A percentile compares a stretch with the other conserved stretches of the same genome.
Evolutionary conservation across 1,140 invertebrate genomes (phyloP).

Genomic region (Dermatophagoides farinae): DNA sequence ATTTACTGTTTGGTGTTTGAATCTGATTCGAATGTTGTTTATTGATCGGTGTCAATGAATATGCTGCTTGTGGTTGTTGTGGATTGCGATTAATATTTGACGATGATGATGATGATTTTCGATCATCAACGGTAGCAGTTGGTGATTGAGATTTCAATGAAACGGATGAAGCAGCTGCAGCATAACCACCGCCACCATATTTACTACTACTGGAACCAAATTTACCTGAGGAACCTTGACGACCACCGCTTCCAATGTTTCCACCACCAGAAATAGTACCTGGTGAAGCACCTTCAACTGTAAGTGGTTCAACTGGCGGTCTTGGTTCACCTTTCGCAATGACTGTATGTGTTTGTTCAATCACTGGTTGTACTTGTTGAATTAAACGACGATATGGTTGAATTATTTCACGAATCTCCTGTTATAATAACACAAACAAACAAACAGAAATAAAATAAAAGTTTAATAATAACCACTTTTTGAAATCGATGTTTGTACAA

Average conservation of each 20-base stretch:
- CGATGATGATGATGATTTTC: not conserved
- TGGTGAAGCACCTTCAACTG: not conserved
- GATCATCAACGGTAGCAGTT: not conserved
- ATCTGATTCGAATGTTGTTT: too few relatives aligned
- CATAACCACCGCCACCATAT: not conserved
- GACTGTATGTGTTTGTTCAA: constrained; percentile 11
- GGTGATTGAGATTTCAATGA: constrained; percentile 1
- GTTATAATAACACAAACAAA: too few relatives aligned
- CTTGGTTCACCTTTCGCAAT: constrained; percentile 12
- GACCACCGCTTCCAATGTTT: not conserved
- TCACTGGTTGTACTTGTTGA: constrained; percentile 11
- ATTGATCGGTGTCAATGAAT: too few relatives aligned
- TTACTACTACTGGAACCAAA: not conserved
- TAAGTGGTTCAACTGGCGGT: not conserved
- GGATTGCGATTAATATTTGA: not conserved
- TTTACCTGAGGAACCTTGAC: not conserved
- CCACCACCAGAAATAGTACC: not conserved
- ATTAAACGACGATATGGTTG: constrained; percentile 12
- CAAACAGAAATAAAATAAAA: too few relatives aligned
- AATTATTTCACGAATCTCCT: constrained; percentile 9
- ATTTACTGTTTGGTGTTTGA: too few relatives aligned
- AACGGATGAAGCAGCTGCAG: not conserved
- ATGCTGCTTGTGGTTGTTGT: not conserved
- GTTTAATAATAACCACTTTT: too few relatives aligned
- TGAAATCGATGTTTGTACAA: too few relatives aligned